phyloP scores from a whole-genome alignment of 2,113 vertebrate species.

The Melanerpes formicivorus region DNA sequence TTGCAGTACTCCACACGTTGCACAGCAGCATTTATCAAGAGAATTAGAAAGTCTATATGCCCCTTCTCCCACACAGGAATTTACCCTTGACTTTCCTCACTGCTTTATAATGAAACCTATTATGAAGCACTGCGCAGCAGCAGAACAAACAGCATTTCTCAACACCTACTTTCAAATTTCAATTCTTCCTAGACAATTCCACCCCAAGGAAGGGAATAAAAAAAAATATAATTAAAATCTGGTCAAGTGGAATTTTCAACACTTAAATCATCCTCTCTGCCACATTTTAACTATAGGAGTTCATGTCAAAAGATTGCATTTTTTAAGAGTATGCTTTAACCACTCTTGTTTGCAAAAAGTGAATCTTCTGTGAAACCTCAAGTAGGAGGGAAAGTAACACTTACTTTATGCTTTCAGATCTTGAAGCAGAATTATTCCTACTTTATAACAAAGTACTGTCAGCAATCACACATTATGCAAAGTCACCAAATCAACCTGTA shows the following conservation, averaged over 20 bases:
- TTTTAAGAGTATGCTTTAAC: neutral
- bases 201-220: neutral
- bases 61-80: conserved; percentile 62
- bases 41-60: neutral
- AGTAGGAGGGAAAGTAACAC: conserved; percentile 61
- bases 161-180: conserved; percentile 57
- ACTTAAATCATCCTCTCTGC: neutral
- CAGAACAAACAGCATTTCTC: conserved; percentile 55
- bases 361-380: conserved; percentile 27
- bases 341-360: neutral
- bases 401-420: conserved; percentile 39
- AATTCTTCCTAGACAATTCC: conserved; percentile 45
- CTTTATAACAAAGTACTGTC: neutral
- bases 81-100: conserved; percentile 29
- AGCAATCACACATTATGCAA: neutral
- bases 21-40: neutral
- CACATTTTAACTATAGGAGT: neutral
- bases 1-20: neutral
- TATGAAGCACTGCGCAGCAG: conserved; percentile 44
- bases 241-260: neutral
- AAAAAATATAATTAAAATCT: conserved; percentile 19
- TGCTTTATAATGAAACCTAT: conserved; percentile 52
- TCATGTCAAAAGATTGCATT: neutral
- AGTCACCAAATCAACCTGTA: neutral
- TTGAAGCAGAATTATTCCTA: conserved; percentile 32